A percentile compares a stretch with the other conserved stretches of the same genome.
These are phyloP conservation scores for Aegypius monachus DNA, from an alignment of 2,113 vertebrate genomes.

Conservation along the genomic window DNA sequence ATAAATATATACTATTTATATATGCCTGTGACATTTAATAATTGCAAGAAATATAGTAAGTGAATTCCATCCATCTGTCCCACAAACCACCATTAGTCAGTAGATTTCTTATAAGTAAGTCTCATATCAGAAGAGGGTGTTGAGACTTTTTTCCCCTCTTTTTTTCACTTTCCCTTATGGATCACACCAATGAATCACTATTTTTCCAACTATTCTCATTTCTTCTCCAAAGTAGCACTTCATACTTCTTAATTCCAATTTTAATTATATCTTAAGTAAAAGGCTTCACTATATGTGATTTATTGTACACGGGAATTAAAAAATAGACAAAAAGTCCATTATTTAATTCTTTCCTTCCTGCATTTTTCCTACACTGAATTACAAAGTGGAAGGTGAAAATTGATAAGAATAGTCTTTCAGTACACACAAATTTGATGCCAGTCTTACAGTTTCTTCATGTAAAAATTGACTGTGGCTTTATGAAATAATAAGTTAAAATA, in stretches of 20 bases:
- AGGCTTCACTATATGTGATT: neutral
- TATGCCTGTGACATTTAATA: conserved; percentile 35
- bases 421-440: neutral
- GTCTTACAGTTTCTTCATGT: neutral
- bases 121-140: neutral
- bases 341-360: neutral
- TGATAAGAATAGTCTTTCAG: neutral
- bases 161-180: neutral
- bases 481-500: neutral
- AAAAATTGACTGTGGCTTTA: neutral
- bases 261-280: conserved; percentile 12
- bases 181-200: neutral
- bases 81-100: neutral
- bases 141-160: neutral
- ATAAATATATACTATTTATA: conserved; percentile 24
- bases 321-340: neutral
- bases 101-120: neutral
- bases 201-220: neutral
- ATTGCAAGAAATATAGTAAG: neutral
- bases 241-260: conserved; percentile 13
- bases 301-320: neutral
- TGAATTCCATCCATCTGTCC: conserved; percentile 34
- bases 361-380: neutral
- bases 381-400: neutral
- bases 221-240: neutral